Evolutionary conservation across 1,140 invertebrate species (phyloP).

Genomic region (Drosophila dunni): DNA sequence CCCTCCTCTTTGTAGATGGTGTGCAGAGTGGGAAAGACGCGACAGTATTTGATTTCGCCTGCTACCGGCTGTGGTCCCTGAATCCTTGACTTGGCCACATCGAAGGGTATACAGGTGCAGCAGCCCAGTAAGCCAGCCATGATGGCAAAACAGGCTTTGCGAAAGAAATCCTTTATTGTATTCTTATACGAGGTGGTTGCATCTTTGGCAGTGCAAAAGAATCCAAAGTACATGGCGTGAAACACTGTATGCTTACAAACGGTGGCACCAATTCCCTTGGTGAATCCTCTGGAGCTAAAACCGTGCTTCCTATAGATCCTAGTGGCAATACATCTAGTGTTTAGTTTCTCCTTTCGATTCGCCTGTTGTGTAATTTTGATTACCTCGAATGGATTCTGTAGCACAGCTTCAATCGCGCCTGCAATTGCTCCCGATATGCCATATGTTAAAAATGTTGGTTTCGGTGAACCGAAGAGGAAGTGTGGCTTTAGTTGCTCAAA

Average conservation of each 20-base stretch:
- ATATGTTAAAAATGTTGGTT: constrained; percentile 91
- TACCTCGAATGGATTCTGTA: constrained; percentile 97
- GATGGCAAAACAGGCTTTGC: constrained; percentile 92
- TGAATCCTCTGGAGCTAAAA: constrained; percentile 90
- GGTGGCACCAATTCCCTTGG: constrained; percentile 93
- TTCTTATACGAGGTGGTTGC: constrained; percentile 88
- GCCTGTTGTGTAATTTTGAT: constrained; percentile 94
- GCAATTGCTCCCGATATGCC: constrained; percentile 92
- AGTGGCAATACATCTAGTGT: constrained; percentile 90
- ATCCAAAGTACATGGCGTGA: constrained; percentile 96
- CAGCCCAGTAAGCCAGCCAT: constrained; percentile 92
- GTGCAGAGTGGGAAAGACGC: constrained; percentile 90
- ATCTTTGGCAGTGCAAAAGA: constrained; percentile 94
- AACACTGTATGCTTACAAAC: constrained; percentile 93
- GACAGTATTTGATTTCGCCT: constrained; percentile 90
- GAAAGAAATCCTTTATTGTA: constrained; percentile 87
- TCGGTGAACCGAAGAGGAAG: constrained; percentile 90
- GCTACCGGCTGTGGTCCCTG: constrained; percentile 94
- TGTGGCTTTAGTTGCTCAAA: constrained; percentile 95
- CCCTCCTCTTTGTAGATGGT: constrained; percentile 94
- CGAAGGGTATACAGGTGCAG: constrained; percentile 95
- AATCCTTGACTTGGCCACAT: constrained; percentile 97
- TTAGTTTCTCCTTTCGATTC: constrained; percentile 87
- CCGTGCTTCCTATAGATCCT: constrained; percentile 90
- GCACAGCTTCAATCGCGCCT: constrained; percentile 93